phyloP scores from a whole-genome alignment of 2,888 invertebrate genomes.

The Melanchra persicariae region DNA sequence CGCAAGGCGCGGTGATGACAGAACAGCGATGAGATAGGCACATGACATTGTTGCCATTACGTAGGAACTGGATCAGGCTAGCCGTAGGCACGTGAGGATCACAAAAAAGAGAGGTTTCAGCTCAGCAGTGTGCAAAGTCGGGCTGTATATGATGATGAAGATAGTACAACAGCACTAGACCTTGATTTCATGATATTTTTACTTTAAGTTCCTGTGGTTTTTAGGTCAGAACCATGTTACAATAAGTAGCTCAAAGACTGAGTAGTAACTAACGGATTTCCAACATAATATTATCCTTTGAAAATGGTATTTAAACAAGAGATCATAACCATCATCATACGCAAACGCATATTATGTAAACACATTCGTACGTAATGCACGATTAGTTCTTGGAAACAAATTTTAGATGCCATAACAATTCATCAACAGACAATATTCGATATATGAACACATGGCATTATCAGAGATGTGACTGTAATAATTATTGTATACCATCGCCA shows the following conservation, averaged over 20 bases:
- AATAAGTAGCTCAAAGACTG: background rate
- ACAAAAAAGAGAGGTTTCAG: too few relatives aligned
- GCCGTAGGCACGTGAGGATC: too few relatives aligned
- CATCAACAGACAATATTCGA: constrained; percentile 30
- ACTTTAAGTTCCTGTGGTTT: background rate
- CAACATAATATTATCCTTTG: constrained; percentile 4
- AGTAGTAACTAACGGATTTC: background rate
- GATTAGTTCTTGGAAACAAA: constrained; percentile 22
- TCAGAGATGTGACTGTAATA: constrained; percentile 28
- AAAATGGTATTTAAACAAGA: background rate
- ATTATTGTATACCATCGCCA: constrained; percentile 35
- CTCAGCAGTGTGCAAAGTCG: too few relatives aligned
- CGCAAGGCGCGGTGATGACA: too few relatives aligned
- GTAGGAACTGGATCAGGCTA: too few relatives aligned
- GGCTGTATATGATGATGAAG: too few relatives aligned
- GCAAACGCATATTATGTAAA: constrained; percentile 46
- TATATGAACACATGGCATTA: constrained; percentile 26
- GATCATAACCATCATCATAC: constrained; percentile 4
- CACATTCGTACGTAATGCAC: constrained; percentile 25
- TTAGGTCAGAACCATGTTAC: background rate
- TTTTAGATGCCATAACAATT: constrained; percentile 22
- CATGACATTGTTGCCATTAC: too few relatives aligned
- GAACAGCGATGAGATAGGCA: too few relatives aligned
- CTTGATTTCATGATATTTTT: background rate
- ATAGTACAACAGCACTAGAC: background rate